Evolutionary conservation across 2,797 vertebrate genomes (phyloP).

Genomic region (Scyliorhinus canicula): DNA sequence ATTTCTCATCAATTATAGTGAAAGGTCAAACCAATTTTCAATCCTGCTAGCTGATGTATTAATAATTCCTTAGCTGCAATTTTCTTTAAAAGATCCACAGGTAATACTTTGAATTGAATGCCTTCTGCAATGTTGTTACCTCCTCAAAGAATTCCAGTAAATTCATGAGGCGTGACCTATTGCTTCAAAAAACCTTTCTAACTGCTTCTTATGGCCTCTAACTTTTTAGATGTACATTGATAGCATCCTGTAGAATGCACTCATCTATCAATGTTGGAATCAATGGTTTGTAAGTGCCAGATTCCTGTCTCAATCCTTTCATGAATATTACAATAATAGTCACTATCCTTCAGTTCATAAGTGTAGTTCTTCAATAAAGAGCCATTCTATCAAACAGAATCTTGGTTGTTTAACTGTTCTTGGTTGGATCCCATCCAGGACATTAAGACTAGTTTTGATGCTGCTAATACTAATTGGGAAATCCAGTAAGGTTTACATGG

Average conservation of each 20-base stretch:
- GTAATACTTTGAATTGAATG: neutral
- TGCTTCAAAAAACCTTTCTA: neutral
- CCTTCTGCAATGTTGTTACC: neutral
- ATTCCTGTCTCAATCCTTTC: neutral
- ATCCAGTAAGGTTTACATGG: neutral
- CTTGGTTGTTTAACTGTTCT: neutral
- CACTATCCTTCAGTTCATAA: neutral
- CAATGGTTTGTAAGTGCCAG: neutral
- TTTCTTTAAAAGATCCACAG: neutral
- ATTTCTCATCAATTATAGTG: no score
- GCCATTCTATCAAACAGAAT: neutral
- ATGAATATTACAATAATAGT: neutral
- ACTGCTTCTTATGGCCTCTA: neutral
- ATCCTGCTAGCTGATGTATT: neutral
- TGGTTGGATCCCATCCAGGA: neutral
- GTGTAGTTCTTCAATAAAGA: neutral
- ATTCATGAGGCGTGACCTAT: conserved; percentile 31
- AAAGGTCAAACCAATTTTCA: neutral
- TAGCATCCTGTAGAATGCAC: neutral
- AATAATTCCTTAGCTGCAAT: neutral
- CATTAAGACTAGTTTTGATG: neutral
- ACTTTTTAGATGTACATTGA: neutral
- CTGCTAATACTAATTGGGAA: neutral
- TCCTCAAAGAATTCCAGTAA: conserved; percentile 12
- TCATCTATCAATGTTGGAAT: neutral